Percentiles rank a stretch among this genome's conserved stretches.
Conservation (phyloP, 1,140 invertebrate species). For the Danaus plexippus region DNA sequence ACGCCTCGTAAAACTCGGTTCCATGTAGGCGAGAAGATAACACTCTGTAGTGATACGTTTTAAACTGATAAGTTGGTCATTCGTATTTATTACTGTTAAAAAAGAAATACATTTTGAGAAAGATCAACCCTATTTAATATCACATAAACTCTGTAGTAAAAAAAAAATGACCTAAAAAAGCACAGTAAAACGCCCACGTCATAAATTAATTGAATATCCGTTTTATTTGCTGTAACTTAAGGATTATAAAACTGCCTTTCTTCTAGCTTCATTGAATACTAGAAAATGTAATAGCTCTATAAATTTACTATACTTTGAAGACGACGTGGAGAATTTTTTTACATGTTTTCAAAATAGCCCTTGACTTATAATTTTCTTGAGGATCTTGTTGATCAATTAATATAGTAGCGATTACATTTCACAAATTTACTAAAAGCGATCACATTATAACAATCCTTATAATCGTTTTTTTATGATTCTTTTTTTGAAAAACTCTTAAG, state of each 20-base stretch:
- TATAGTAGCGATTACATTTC: no score
- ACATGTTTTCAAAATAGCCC: no score
- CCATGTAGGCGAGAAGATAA: slow-evolving; percentile 56
- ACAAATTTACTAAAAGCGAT: no score
- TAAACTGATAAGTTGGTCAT: slow-evolving; percentile 60
- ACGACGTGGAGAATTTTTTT: no score
- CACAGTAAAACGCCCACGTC: slow-evolving; percentile 14
- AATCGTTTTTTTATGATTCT: no score
- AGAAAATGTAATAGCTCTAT: slow-evolving; percentile 16
- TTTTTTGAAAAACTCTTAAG: no score
- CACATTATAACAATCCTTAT: no score
- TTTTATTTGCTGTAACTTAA: slow-evolving; percentile 25
- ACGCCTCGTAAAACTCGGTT: slow-evolving; percentile 45
- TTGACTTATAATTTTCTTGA: no score
- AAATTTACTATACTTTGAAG: slow-evolving; percentile 17
- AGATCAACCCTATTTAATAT: slow-evolving; percentile 19
- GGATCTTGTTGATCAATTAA: no score
- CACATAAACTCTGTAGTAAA: slow-evolving; percentile 15
- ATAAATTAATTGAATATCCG: slow-evolving; percentile 26
- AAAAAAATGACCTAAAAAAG: not conserved
- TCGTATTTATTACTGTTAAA: slow-evolving; percentile 26
- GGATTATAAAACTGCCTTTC: slow-evolving; percentile 20
- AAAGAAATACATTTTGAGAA: slow-evolving; percentile 19
- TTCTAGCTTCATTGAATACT: slow-evolving; percentile 5
- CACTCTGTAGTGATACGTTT: slow-evolving; percentile 42